These are phyloP conservation scores for Oophaga pumilio DNA, from an alignment of 2,113 vertebrate genomes.

Conservation along the genomic window DNA sequence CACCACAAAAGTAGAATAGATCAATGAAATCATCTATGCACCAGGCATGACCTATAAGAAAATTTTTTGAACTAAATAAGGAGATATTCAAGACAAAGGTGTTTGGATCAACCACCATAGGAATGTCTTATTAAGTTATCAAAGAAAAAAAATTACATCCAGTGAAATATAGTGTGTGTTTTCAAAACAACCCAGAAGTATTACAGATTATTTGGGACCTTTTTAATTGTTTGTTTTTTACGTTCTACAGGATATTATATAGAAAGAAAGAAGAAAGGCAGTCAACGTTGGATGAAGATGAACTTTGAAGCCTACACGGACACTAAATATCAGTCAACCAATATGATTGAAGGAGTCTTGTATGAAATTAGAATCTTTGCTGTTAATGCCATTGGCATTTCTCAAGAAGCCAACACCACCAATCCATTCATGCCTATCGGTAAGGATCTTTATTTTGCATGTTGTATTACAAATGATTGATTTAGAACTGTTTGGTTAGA, in stretches of 20 bases:
- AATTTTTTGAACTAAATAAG: too few relatives aligned
- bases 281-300: conserved; percentile 86
- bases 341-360: conserved; percentile 87
- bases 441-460: conserved; percentile 46
- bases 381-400: conserved; percentile 84
- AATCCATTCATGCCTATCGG: conserved; percentile 78
- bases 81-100: background rate
- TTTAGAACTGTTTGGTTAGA: background rate
- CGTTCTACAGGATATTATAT: conserved; percentile 81
- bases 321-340: conserved; percentile 81
- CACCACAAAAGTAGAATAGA: too few relatives aligned
- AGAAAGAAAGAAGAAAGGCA: conserved; percentile 87
- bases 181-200: background rate
- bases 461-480: conserved; percentile 45
- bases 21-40: too few relatives aligned
- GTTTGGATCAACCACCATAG: background rate
- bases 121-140: background rate
- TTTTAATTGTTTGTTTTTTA: background rate
- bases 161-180: background rate
- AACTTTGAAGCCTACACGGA: conserved; percentile 84
- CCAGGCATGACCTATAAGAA: too few relatives aligned
- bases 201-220: background rate
- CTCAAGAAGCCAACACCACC: conserved; percentile 78
- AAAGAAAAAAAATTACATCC: background rate
- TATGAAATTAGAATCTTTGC: conserved; percentile 91